These are phyloP conservation scores for Nerophis lumbriciformis DNA, from an alignment of 2,113 vertebrate species.

Conservation along the genomic window DNA sequence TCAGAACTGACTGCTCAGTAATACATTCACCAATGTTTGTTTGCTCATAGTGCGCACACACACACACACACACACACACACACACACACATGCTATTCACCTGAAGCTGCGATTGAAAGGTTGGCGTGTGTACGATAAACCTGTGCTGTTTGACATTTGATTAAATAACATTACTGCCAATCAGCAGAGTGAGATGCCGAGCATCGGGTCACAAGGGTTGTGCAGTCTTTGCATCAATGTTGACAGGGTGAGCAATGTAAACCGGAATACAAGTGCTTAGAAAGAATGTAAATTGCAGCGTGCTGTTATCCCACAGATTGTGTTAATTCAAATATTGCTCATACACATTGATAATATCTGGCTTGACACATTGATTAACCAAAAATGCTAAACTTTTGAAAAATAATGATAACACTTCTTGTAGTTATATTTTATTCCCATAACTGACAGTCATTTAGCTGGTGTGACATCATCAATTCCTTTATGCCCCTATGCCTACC, in stretches of 20 bases:
- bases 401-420: too few relatives aligned
- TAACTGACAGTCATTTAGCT: too few relatives aligned
- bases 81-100: conserved; percentile 20
- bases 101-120: conserved; percentile 48
- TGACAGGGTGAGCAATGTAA: conserved; percentile 38
- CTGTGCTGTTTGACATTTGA: conserved; percentile 71
- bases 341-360: too few relatives aligned
- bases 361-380: too few relatives aligned
- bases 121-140: conserved; percentile 58
- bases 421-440: too few relatives aligned
- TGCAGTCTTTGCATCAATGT: conserved; percentile 28
- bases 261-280: conserved; percentile 32
- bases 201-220: conserved; percentile 36
- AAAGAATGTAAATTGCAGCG: too few relatives aligned
- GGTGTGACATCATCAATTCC: too few relatives aligned
- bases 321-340: too few relatives aligned
- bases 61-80: too few relatives aligned
- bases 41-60: conserved; percentile 4
- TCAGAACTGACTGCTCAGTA: conserved; percentile 31
- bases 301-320: too few relatives aligned
- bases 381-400: too few relatives aligned
- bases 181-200: conserved; percentile 46
- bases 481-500: too few relatives aligned
- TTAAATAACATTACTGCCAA: conserved; percentile 71
- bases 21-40: conserved; percentile 14